A percentile compares a stretch with the other conserved stretches of the same genome.
These are phyloP conservation scores for Strix occidentalis DNA, from an alignment of 2,797 vertebrate species.

Conservation along the genomic window DNA sequence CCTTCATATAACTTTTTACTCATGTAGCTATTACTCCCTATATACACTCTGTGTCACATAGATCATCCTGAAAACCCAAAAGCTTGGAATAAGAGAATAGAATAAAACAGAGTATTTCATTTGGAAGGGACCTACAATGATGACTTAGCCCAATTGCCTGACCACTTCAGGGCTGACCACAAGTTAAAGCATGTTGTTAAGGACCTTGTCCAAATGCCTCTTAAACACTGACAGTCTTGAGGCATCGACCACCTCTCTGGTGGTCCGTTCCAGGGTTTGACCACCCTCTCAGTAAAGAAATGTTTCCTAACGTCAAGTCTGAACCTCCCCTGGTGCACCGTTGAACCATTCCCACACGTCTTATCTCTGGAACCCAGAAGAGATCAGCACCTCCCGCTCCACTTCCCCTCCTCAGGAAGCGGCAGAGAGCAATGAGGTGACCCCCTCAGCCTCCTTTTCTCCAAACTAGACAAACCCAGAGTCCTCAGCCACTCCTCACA, in stretches of 20 bases:
- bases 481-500: neutral
- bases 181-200: neutral
- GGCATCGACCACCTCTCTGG: neutral
- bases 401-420: neutral
- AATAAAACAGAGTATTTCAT: neutral
- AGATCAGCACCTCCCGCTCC: neutral
- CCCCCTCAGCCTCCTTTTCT: neutral
- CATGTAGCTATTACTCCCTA: neutral
- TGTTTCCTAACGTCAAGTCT: neutral
- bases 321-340: neutral
- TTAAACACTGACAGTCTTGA: neutral
- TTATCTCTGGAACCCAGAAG: neutral
- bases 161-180: neutral
- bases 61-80: neutral
- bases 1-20: neutral
- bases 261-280: neutral
- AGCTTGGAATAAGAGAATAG: neutral
- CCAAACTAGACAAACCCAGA: neutral
- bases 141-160: neutral
- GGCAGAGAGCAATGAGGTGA: neutral
- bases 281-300: neutral
- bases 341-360: fast-evolving
- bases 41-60: neutral
- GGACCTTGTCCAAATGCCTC: neutral
- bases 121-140: neutral